Percentiles rank a stretch among this genome's conserved stretches.
Evolutionary conservation across 2,888 invertebrate genomes (phyloP).

Genomic region (Cryptocheilus praepositus): DNA sequence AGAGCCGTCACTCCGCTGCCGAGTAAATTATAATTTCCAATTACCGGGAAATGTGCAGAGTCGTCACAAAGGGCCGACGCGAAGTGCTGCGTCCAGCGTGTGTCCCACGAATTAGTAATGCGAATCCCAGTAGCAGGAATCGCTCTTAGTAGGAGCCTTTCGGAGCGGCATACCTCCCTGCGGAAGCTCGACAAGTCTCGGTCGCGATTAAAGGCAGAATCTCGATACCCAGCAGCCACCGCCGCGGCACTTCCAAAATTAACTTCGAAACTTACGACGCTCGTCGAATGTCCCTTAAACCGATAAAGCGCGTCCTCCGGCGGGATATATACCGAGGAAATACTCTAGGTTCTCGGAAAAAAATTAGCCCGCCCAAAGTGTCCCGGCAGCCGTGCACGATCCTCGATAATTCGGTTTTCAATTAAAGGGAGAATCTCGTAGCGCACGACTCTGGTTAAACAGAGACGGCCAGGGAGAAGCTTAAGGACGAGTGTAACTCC

Average conservation of each 20-base stretch:
- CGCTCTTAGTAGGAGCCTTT: no score
- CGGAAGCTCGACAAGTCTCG: no score
- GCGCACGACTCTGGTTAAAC: not conserved
- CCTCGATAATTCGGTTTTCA: slow-evolving; percentile 21
- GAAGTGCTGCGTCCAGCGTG: no score
- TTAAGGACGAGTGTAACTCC: slow-evolving; percentile 17
- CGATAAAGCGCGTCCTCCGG: not conserved
- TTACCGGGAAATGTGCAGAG: no score
- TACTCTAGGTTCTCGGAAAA: slow-evolving; percentile 3
- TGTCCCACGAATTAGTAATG: no score
- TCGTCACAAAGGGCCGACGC: no score
- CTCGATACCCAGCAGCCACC: not conserved
- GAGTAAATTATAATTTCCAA: no score
- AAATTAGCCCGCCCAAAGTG: slow-evolving; percentile 8
- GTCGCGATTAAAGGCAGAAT: not conserved
- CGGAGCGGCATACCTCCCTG: no score
- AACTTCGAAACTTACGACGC: no score
- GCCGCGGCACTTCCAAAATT: not conserved
- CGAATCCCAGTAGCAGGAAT: no score
- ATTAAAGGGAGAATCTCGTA: slow-evolving; percentile 34
- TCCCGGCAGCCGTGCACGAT: not conserved
- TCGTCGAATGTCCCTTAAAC: not conserved
- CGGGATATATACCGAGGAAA: not conserved
- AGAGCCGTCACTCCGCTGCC: no score
- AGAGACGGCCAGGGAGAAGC: not conserved